Evolutionary conservation across 1,140 invertebrate genomes (phyloP).

Genomic region (Sminthurides bifidus): DNA sequence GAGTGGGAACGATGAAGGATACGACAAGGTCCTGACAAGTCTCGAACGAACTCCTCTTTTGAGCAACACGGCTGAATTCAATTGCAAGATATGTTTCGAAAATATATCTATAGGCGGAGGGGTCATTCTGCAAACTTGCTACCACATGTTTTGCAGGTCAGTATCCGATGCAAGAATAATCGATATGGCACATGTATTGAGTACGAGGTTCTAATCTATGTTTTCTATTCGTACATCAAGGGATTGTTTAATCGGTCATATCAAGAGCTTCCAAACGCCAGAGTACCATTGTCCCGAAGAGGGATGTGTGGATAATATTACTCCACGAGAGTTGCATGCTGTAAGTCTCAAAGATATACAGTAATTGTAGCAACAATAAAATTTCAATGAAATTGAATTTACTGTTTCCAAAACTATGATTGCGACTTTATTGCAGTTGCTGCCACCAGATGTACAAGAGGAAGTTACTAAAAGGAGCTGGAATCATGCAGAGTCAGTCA

Average conservation of each 20-base stretch:
- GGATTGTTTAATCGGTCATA: background rate
- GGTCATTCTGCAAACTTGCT: conserved; percentile 3
- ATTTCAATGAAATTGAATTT: too few species aligned
- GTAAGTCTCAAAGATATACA: too few species aligned
- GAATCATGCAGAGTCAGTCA: background rate
- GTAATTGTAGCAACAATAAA: too few species aligned
- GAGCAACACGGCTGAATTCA: too few species aligned
- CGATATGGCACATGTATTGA: background rate
- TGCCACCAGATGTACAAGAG: background rate
- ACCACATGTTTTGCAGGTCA: background rate
- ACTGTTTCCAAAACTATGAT: too few species aligned
- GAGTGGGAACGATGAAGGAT: too few species aligned
- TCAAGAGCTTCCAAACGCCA: background rate
- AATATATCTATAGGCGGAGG: background rate
- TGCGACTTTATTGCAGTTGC: background rate
- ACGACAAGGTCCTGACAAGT: too few species aligned
- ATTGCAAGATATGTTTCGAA: background rate
- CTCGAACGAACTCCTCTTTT: too few species aligned
- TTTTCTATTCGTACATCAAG: background rate
- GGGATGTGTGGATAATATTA: background rate
- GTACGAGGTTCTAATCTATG: background rate
- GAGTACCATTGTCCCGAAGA: background rate
- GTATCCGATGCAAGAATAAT: background rate
- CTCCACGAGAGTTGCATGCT: background rate
- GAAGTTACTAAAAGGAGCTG: background rate